These are phyloP conservation scores for Frieseomelitta varia DNA, from an alignment of 1,140 invertebrate genomes.

Conservation along the genomic window DNA sequence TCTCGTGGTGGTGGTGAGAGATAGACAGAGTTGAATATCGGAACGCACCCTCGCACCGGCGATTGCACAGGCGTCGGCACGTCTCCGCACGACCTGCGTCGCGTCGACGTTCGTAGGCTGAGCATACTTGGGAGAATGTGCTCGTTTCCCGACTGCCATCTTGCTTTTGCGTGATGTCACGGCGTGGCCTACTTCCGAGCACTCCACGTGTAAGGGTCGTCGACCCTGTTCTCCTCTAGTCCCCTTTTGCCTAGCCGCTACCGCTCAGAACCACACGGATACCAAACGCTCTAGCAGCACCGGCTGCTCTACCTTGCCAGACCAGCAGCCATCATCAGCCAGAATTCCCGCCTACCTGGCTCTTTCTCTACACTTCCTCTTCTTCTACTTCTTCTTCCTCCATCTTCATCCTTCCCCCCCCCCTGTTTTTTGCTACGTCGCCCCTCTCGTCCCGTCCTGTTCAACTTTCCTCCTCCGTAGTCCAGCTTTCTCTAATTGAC, in stretches of 20 bases:
- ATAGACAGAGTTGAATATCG: slow-evolving; percentile 28
- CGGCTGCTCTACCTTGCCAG: slow-evolving; percentile 26
- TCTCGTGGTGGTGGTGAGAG: background rate
- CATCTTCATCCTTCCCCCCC: background rate
- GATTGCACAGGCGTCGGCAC: slow-evolving; percentile 38
- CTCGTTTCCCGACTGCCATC: slow-evolving; percentile 67
- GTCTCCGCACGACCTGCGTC: slow-evolving; percentile 14
- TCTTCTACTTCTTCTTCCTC: background rate
- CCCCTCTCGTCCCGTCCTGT: background rate
- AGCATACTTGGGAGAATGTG: slow-evolving; percentile 61
- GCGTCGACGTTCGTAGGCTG: background rate
- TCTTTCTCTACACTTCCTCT: background rate
- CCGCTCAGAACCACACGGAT: slow-evolving; percentile 6
- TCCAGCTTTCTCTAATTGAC: background rate
- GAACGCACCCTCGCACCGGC: slow-evolving; percentile 38
- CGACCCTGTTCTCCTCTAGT: slow-evolving; percentile 69
- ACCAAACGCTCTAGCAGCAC: slow-evolving; percentile 45
- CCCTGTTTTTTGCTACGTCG: background rate
- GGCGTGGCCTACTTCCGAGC: slow-evolving; percentile 75
- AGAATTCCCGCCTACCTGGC: slow-evolving; percentile 9
- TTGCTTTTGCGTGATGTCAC: slow-evolving; percentile 77
- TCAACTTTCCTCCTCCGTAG: background rate
- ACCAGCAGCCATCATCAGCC: slow-evolving; percentile 46
- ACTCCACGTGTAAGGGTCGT: slow-evolving; percentile 77
- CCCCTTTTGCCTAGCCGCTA: slow-evolving; percentile 61